Conservation (phyloP, 2,113 vertebrate species). For the Loxodonta africana region DNA sequence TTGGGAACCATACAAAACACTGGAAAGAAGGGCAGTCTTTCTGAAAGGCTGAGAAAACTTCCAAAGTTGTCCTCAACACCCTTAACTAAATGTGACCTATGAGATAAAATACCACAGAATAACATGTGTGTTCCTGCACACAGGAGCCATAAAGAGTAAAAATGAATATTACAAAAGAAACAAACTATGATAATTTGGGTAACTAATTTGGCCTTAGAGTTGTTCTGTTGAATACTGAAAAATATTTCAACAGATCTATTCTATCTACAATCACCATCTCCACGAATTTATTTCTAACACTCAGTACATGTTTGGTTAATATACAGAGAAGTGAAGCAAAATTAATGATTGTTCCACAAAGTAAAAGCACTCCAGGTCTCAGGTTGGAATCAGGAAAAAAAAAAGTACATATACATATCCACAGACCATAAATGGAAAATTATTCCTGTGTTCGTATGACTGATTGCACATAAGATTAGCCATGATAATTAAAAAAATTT, state of each 20-base stretch:
- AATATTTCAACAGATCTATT: neutral
- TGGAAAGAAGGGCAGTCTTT: constrained; percentile 12
- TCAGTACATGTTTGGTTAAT: neutral
- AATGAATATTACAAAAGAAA: constrained; percentile 2
- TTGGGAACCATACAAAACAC: neutral
- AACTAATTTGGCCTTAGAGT: neutral
- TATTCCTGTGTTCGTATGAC: neutral
- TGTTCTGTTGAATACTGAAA: neutral
- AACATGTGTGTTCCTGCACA: neutral
- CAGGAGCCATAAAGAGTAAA: neutral
- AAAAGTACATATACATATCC: neutral
- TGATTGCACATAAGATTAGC: neutral
- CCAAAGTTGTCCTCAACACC: neutral
- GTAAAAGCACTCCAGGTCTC: neutral
- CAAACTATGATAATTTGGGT: neutral
- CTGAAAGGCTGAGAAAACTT: constrained; percentile 42
- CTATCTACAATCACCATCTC: neutral
- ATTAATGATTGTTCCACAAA: neutral
- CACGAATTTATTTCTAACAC: neutral
- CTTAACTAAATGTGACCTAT: neutral
- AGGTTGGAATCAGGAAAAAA: neutral
- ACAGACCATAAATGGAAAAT: neutral
- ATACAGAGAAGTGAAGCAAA: neutral
- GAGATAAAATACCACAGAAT: neutral
- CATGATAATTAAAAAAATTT: neutral